Evolutionary conservation across 64 coral and sea anemone genomes (phyloP), one percentile per base, ranked within the genome.

Genomic region (Montipora efflorescens): DNA sequence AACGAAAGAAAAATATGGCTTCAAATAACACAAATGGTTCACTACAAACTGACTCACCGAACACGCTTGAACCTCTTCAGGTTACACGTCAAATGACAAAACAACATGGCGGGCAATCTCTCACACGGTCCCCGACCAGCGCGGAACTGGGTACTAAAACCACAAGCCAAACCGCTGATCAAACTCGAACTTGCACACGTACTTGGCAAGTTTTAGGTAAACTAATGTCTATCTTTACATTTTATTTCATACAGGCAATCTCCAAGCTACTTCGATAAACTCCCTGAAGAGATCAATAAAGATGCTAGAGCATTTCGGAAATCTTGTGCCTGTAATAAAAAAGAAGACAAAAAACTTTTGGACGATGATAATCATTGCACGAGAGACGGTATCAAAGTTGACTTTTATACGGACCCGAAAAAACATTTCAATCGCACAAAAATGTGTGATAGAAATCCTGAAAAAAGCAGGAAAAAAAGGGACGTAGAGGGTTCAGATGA

Each of bases 401-500:
- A 67, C 81, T 83, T 25, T 7, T 1, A 0, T 36, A 1, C 1
- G 12, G 1, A 2, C 10, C n/a, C 19, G 1, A 11, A 16, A 0
- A 67, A 45, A 19, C 8, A 64, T 64, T 45, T 7, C 12, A 62
- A 83, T 5, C 20, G 81, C 44, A 83, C 68, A 67, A 67, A 67
- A 66, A 83, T 46, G 81, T 83, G 81, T 5, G 23, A 83, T 13
- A 83, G 28, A 7, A 6, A 64, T 45, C 58, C 55, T 13, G 3
- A 16, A 47, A 83, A 47, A 18, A 47, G 18, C 3, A 23, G 20
- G 10, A 5, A 67, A 47, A 83, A 19, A 66, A 83, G 81, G 19
- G 81, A 83, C 13, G 5, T 67, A 18, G 10, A 67, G 13, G 8
- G 81, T 8, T 83, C 81, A 28, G 81, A 83, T 11, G 81, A 83